Base-by-base conservation (phyloP, 2,113 vertebrate species). In the Laticauda colubrina region DNA sequence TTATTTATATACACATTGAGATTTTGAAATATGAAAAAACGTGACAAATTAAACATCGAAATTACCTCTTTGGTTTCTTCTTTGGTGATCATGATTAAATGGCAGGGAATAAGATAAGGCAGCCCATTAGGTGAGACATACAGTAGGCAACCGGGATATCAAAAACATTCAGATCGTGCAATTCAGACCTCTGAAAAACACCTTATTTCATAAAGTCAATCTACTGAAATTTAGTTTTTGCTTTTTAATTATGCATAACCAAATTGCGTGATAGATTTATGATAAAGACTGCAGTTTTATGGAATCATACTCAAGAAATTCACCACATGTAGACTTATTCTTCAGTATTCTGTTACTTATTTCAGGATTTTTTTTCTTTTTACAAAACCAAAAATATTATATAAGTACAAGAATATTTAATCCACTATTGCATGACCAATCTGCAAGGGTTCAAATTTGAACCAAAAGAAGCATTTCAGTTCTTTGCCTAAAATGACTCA, bases 41-140 rank as follows among this genome's bases (percentile, higher is more conserved):
- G 5, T 23, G 89, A 92, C 88, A 2, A 94, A 96, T 93, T 55
- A 0, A 95, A 48, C 7, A 39, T 88, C 64, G 91, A 5, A 95
- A 94, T 97, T 98, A 99, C 99, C 99, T 99, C 99, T 97, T 99
- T 99, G 92, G 96, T 98, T 97, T 99, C 99, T 98, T 99, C 98
- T 99, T 98, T 51, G 92, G 57, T 94, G 93, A 93, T 93, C 96
- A 94, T 89, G 93, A 94, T 94, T 93, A 87, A 93, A 96, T 86
- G 88, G 55, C 91, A 96, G 39, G 92, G 34, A 95, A 89, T 88
- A 95, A 92, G 94, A 92, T 93, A 8, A 96, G 81, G 93, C 0
- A 0, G 55, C 8, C 56, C 1, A 23, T 96, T 96, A 96, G 92
- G 93, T 54, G 94, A 0, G 92, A 92, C 93, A 94, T 48, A 2